A percentile compares a stretch with the other conserved stretches of the same genome.
phyloP scores from a whole-genome alignment of 2,888 invertebrate genomes.

The Apomyelois bistriatella region DNA sequence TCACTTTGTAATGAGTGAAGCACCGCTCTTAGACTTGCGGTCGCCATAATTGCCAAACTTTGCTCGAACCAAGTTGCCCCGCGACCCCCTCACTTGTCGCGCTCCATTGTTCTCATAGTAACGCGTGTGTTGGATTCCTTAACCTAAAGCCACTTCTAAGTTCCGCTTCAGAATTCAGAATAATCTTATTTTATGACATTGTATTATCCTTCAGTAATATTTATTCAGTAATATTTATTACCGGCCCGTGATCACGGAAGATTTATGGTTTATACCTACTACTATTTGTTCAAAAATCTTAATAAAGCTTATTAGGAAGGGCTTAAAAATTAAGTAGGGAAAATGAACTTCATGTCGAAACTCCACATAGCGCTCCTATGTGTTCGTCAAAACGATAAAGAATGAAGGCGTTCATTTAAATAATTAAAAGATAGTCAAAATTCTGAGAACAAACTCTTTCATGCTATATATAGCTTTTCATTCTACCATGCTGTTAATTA shows the following conservation, averaged over 20 bases:
- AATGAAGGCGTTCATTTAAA: constrained; percentile 14
- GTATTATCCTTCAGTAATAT: no score
- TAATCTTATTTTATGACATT: constrained; percentile 6
- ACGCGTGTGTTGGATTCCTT: constrained; percentile 60
- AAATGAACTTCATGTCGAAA: no score
- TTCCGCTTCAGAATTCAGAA: constrained; percentile 28
- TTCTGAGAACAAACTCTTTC: neutral
- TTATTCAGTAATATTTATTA: no score
- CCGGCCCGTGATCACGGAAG: no score
- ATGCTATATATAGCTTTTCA: constrained; percentile 3
- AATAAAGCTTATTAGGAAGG: no score
- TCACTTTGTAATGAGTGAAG: constrained; percentile 74
- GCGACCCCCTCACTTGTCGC: constrained; percentile 61
- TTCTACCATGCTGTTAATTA: constrained; percentile 6
- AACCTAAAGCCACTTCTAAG: constrained; percentile 40
- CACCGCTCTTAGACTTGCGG: constrained; percentile 77
- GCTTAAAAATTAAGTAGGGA: no score
- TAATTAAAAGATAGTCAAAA: neutral
- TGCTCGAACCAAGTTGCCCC: constrained; percentile 54
- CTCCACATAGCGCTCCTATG: no score
- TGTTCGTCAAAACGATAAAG: no score
- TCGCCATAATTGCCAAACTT: constrained; percentile 80
- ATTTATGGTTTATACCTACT: no score
- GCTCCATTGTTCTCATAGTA: constrained; percentile 69
- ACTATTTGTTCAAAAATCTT: no score